Base-by-base conservation (phyloP, 2,113 vertebrate genomes). In the Myotis yumanensis region DNA sequence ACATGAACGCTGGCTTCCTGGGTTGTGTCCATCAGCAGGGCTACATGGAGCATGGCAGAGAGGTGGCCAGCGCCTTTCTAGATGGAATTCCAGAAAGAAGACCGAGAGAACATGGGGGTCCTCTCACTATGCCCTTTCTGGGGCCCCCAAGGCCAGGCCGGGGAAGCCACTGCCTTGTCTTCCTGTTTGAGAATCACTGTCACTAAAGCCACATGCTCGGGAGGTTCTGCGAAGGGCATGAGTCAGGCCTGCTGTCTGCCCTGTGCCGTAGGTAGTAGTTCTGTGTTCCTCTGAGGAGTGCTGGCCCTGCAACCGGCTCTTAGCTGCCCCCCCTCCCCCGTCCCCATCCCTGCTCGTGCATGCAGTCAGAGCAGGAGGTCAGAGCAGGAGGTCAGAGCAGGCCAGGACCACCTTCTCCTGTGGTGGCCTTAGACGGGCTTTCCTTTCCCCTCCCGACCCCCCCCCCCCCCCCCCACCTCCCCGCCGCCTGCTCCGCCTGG, bases 271-370 rank as follows among this genome's bases (percentile, higher is more conserved):
- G 28, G 37, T 69, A 6, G 28, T 54, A 15, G 28, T 37, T 40
- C 91, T 35, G 32, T 30, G 62, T 54, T 80, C 84, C 90, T 83
- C 43, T 86, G 71, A 90, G 90, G 72, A 73, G 51, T 35, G 80
- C 40, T 28, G 25, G 25, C 11, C 28, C 66, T 59, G 37, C 3
- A 57, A 57, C 32, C 35, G 32, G 66, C 66, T 75, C 73, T 80
- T 22, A 51, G 89, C 48, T 30, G 64, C 4, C 37, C n/a, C n/a
- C 0, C 22, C 20, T 10, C 8, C 22, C 57, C 23, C 23, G 40
- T 9, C 7, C 46, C 46, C 46, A 28, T 10, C 23, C 51, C 82
- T 22, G 59, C 14, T 0, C 40, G 75, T 12, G 68, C 76, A 35
- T 9, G 57, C 59, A 64, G 51, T 80, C 54, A 32, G 79, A 69